Conservation (phyloP, 2,113 vertebrate genomes). For the Siniperca chuatsi region DNA sequence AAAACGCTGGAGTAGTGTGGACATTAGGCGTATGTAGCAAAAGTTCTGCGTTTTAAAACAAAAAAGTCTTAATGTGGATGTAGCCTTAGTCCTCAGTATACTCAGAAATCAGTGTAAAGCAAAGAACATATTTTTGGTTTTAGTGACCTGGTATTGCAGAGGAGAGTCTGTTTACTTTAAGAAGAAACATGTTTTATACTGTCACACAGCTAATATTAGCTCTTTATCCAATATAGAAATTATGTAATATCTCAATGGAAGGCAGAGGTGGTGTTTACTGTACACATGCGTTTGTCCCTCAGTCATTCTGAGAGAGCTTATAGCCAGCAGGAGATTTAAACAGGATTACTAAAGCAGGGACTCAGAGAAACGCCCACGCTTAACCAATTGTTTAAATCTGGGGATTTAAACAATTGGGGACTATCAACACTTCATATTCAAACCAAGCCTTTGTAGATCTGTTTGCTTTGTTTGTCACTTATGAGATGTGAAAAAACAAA, state of each 20-base stretch:
- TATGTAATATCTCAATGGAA: conserved; percentile 50
- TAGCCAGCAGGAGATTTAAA: conserved; percentile 55
- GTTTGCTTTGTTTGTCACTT: conserved; percentile 5
- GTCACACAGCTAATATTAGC: conserved; percentile 53
- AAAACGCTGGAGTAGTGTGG: too few relatives aligned
- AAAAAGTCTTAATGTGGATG: too few relatives aligned
- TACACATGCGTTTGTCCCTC: conserved; percentile 58
- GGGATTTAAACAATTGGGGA: conserved; percentile 18
- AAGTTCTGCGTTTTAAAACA: too few relatives aligned
- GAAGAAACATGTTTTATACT: not conserved
- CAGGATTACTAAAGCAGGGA: conserved; percentile 51
- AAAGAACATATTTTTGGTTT: not conserved
- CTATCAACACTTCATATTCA: conserved; percentile 20
- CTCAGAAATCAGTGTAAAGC: not conserved
- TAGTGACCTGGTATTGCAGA: not conserved
- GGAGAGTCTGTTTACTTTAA: conserved; percentile 5
- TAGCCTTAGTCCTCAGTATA: not conserved
- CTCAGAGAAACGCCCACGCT: conserved; percentile 35
- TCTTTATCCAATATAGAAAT: conserved; percentile 20
- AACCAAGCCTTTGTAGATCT: not conserved
- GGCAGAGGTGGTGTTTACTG: conserved; percentile 58
- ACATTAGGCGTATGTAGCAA: too few relatives aligned
- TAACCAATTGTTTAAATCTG: conserved; percentile 47
- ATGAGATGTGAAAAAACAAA: not conserved
- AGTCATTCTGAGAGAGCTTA: conserved; percentile 35